Percentiles rank a stretch among this genome's conserved stretches.
phyloP scores from a whole-genome alignment of 2,113 vertebrate genomes.

The Corythornis cristatus region DNA sequence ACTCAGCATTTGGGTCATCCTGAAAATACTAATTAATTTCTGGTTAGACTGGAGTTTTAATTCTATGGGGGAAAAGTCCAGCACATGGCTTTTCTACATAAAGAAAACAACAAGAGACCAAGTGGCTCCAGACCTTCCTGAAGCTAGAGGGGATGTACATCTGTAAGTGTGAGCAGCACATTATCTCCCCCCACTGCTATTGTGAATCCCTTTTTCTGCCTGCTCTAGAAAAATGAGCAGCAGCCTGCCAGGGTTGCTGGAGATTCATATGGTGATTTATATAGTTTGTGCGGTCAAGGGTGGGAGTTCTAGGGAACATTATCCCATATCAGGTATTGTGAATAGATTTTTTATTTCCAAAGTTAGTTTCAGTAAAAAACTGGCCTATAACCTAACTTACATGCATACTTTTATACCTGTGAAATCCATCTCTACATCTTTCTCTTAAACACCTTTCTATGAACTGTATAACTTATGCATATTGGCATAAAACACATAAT shows the following conservation, averaged over 20 bases:
- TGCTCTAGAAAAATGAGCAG: background rate
- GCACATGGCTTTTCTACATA: background rate
- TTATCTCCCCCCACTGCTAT: background rate
- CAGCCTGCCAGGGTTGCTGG: background rate
- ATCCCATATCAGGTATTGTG: background rate
- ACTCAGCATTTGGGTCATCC: background rate
- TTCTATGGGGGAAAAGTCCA: background rate
- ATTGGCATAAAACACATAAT: background rate
- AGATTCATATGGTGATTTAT: background rate
- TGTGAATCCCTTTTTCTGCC: background rate
- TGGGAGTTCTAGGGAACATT: background rate
- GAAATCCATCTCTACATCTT: background rate
- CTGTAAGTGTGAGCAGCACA: background rate
- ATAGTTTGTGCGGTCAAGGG: background rate
- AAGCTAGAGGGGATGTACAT: background rate
- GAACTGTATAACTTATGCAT: rapidly evolving
- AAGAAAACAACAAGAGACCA: background rate
- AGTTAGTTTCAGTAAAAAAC: background rate
- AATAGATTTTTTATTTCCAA: background rate
- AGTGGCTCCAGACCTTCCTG: background rate
- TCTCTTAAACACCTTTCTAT: background rate
- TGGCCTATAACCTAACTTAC: background rate
- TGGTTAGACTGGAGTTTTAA: background rate
- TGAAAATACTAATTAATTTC: background rate
- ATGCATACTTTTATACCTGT: background rate